Evolutionary conservation across 2,113 vertebrate genomes (phyloP).

Genomic region (Dromas ardeola): DNA sequence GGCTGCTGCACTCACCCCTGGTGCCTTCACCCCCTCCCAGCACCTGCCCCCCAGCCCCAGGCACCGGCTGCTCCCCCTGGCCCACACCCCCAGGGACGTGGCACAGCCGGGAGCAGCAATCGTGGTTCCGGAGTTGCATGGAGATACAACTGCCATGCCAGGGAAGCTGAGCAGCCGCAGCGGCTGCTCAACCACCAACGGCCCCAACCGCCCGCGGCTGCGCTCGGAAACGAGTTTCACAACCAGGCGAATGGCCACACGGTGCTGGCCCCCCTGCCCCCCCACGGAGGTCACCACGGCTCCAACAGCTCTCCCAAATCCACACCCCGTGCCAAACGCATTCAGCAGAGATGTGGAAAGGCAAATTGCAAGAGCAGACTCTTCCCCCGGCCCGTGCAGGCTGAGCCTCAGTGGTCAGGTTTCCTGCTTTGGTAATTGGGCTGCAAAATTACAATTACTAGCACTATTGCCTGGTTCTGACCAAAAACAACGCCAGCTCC

Average conservation of each 20-base stretch:
- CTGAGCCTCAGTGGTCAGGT: not conserved
- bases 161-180: not conserved
- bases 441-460: not conserved
- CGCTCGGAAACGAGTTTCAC: not conserved
- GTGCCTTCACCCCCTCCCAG: not conserved
- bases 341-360: not conserved
- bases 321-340: rapidly evolving
- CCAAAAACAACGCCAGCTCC: not conserved
- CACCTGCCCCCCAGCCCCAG: not conserved
- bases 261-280: no score
- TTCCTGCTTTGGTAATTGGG: not conserved
- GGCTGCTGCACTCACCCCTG: rapidly evolving
- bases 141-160: rapidly evolving
- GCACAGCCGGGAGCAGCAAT: not conserved
- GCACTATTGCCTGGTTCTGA: not conserved
- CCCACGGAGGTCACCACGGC: rapidly evolving
- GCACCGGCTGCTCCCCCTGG: not conserved
- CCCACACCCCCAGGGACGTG: rapidly evolving
- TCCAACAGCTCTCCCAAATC: not conserved
- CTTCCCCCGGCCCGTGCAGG: rapidly evolving
- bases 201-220: not conserved
- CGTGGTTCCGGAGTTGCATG: not conserved
- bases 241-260: not conserved
- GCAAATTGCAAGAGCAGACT: not conserved
- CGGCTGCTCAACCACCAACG: not conserved